Conservation (phyloP, 2,888 invertebrate genomes). For the Eupsilia transversa region DNA sequence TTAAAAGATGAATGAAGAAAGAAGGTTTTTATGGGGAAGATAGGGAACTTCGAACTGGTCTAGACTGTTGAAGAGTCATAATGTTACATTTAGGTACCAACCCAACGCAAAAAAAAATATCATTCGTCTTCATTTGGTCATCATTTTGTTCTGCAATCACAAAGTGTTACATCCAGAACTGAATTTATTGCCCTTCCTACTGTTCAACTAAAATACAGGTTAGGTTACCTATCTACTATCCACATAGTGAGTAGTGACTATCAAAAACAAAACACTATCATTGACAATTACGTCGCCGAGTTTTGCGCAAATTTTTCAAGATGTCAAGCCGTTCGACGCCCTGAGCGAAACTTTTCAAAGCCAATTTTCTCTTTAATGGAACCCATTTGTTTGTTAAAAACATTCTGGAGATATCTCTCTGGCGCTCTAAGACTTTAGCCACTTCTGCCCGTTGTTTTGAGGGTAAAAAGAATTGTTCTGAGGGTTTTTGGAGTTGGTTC, state of each 20-base stretch:
- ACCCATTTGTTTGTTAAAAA: constrained; percentile 82
- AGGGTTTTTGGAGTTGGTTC: constrained; percentile 20
- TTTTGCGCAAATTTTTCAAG: constrained; percentile 79
- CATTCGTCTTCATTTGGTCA: not conserved
- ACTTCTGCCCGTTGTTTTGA: constrained; percentile 41
- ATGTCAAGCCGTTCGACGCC: constrained; percentile 70
- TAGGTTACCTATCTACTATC: not conserved
- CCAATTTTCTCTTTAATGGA: constrained; percentile 85
- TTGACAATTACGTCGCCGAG: constrained; percentile 64
- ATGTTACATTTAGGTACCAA: not conserved
- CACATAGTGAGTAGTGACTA: not conserved
- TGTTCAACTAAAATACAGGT: too few species aligned
- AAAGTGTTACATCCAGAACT: too few species aligned
- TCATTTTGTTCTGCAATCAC: not conserved
- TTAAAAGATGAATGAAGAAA: constrained; percentile 4
- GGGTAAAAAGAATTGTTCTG: constrained; percentile 42
- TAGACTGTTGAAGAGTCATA: not conserved
- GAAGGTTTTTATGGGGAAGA: not conserved
- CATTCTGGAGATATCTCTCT: constrained; percentile 70
- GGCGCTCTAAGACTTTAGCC: constrained; percentile 50
- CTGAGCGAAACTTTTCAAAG: constrained; percentile 76
- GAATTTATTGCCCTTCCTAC: too few species aligned
- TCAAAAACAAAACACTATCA: constrained; percentile 65
- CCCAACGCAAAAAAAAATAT: not conserved
- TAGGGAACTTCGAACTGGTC: too few species aligned